Evolutionary conservation across 1,140 invertebrate species (phyloP).

Genomic region (Tribolium castaneum): DNA sequence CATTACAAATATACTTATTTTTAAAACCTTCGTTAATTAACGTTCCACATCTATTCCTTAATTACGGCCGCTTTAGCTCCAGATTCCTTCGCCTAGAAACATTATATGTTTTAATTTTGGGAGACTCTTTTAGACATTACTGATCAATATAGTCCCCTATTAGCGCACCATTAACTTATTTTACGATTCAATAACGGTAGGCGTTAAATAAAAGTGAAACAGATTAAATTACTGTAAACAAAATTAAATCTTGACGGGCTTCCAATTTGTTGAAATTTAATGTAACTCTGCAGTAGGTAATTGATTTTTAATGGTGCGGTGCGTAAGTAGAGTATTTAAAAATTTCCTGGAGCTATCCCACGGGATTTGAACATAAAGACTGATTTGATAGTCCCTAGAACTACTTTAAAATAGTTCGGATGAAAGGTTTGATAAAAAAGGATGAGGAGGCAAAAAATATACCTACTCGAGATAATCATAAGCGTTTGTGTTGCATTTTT

Average conservation of each 20-base stretch:
- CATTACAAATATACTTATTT: background rate
- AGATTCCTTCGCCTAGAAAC: background rate
- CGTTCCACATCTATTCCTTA: background rate
- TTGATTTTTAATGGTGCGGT: background rate
- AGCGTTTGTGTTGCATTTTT: background rate
- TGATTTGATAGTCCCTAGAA: background rate
- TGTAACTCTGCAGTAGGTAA: background rate
- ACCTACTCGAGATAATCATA: background rate
- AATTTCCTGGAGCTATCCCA: background rate
- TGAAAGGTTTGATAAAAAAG: background rate
- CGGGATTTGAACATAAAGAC: background rate
- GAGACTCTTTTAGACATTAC: background rate
- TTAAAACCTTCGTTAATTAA: constrained; percentile 25
- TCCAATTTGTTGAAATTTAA: background rate
- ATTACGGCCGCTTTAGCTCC: background rate
- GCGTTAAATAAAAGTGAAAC: constrained; percentile 11
- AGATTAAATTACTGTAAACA: constrained; percentile 39
- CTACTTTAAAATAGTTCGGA: background rate
- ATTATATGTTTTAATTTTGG: constrained; percentile 19
- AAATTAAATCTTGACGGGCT: constrained; percentile 28
- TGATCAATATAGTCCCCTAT: constrained; percentile 9
- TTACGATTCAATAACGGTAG: constrained; percentile 33
- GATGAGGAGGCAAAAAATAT: background rate
- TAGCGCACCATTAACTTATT: constrained; percentile 9
- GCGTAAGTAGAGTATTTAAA: background rate